phyloP scores from a whole-genome alignment of 2,888 invertebrate species.

The Digitonthophagus gazella region DNA sequence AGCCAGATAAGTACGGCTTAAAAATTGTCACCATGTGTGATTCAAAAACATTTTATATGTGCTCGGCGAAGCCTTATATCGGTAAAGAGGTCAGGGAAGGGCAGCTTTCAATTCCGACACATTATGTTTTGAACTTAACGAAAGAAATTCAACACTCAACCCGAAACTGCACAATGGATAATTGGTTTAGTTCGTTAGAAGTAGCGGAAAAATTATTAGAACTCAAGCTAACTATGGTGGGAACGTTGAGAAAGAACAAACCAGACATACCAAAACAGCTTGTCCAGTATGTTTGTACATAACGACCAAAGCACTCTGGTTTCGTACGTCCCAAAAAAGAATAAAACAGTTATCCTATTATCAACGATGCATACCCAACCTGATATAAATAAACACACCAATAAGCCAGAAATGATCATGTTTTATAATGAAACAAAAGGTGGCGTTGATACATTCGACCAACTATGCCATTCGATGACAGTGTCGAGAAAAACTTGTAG shows the following conservation, averaged over 20 bases:
- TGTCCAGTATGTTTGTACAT: background rate
- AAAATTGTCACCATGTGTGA: slow-evolving; percentile 22
- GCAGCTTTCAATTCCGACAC: too few species aligned
- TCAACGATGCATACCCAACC: too few species aligned
- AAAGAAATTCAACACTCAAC: slow-evolving; percentile 6
- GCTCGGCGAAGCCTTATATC: slow-evolving; percentile 16
- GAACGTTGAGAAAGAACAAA: slow-evolving; percentile 8
- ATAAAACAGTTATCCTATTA: too few species aligned
- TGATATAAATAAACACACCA: too few species aligned
- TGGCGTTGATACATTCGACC: too few species aligned
- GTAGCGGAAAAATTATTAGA: slow-evolving; percentile 7
- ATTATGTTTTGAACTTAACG: too few species aligned
- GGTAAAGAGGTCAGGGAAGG: too few species aligned
- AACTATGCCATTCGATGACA: too few species aligned
- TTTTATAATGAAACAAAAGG: too few species aligned
- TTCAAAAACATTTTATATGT: slow-evolving; percentile 18
- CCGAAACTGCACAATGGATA: slow-evolving; percentile 6
- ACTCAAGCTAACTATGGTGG: slow-evolving; percentile 1
- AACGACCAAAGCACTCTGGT: background rate
- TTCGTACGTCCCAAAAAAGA: background rate
- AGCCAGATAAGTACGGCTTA: slow-evolving; percentile 22
- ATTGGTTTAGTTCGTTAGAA: slow-evolving; percentile 6
- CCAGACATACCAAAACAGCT: background rate
- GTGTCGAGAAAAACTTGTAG: slow-evolving; percentile 2
- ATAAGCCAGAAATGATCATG: slow-evolving; percentile 5